These are phyloP conservation scores for Cephus nigrinus DNA, from an alignment of 2,888 invertebrate genomes.

Conservation along the genomic window DNA sequence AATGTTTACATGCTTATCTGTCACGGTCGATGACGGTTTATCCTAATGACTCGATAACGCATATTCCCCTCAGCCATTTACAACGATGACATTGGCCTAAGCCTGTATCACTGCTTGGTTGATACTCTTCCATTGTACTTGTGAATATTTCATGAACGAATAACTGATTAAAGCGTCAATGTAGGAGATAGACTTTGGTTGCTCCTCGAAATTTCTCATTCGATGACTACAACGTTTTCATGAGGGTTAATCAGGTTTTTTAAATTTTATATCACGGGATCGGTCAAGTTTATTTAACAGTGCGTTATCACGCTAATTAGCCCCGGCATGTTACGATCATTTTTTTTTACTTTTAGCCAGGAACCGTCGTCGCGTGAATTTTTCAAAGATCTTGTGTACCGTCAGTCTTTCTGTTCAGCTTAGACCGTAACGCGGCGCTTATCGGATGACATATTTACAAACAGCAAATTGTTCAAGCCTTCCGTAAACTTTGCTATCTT, in stretches of 20 bases:
- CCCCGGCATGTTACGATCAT: not conserved
- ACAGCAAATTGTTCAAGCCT: not conserved
- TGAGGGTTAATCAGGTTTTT: no score
- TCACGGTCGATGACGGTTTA: not conserved
- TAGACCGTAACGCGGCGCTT: not conserved
- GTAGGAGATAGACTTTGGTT: no score
- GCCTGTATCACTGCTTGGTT: not conserved
- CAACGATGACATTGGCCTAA: not conserved
- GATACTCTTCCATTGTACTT: not conserved
- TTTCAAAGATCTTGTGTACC: not conserved
- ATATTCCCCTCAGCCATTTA: not conserved
- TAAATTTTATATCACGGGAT: no score
- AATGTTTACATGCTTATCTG: constrained; percentile 4
- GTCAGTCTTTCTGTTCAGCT: not conserved
- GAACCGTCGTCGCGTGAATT: not conserved
- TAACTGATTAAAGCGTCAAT: not conserved
- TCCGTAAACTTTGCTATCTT: not conserved
- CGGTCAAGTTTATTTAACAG: not conserved
- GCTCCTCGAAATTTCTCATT: no score
- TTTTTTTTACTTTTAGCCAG: not conserved
- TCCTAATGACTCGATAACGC: not conserved
- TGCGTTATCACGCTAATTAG: not conserved
- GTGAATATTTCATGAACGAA: not conserved
- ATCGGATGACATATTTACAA: not conserved
- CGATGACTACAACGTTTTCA: no score